These are phyloP conservation scores for Calosoma granatense DNA, from an alignment of 1,140 invertebrate species.

Conservation along the genomic window DNA sequence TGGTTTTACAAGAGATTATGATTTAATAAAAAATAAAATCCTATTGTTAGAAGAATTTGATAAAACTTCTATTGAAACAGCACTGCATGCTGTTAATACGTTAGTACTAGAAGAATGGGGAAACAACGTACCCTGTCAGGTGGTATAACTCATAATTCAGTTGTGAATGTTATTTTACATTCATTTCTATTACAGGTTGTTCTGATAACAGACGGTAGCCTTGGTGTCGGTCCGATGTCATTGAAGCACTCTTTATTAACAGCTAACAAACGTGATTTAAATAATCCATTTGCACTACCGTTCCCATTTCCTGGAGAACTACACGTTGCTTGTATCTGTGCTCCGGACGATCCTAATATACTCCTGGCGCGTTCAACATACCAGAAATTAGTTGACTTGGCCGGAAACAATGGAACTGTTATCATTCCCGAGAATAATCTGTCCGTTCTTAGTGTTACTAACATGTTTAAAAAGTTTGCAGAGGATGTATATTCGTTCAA, in stretches of 20 bases:
- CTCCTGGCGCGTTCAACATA: conserved; percentile 41
- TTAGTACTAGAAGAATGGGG: conserved; percentile 78
- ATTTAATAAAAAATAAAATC: conserved; percentile 60
- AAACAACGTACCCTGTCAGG: conserved; percentile 65
- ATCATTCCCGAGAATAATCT: conserved; percentile 50
- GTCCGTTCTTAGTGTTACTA: conserved; percentile 39
- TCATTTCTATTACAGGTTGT: conserved; percentile 41
- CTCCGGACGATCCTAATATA: conserved; percentile 42
- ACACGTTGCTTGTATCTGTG: conserved; percentile 59
- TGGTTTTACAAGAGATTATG: conserved; percentile 78
- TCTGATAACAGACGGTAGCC: conserved; percentile 71
- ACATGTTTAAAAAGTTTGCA: conserved; percentile 60
- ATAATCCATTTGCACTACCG: conserved; percentile 51
- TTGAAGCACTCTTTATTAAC: conserved; percentile 40
- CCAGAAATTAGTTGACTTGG: conserved; percentile 49
- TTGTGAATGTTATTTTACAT: conserved; percentile 13
- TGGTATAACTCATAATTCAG: conserved; percentile 30
- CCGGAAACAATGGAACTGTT: conserved; percentile 52
- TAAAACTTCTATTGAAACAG: conserved; percentile 71
- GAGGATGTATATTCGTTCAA: conserved; percentile 71
- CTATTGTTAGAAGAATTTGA: conserved; percentile 68
- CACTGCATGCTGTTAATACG: conserved; percentile 62
- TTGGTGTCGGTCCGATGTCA: conserved; percentile 55
- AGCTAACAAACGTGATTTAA: conserved; percentile 34
- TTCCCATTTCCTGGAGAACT: conserved; percentile 76